phyloP scores from a whole-genome alignment of 2,797 vertebrate species.

The Cossypha caffra region DNA sequence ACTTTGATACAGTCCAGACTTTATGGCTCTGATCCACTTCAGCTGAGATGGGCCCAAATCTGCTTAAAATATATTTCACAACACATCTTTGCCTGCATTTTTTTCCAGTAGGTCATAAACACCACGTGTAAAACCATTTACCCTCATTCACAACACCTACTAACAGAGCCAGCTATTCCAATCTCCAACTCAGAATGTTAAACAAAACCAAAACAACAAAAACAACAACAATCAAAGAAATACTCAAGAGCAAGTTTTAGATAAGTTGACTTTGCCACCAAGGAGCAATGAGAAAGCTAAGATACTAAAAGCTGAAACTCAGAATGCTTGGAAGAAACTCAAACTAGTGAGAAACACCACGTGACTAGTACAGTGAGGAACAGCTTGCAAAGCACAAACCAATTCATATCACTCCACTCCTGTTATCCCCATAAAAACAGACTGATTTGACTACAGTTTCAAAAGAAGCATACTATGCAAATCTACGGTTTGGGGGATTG shows the following conservation, averaged over 20 bases:
- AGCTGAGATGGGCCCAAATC: not conserved
- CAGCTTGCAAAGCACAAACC: not conserved
- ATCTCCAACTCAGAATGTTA: not conserved
- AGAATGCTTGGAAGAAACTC: not conserved
- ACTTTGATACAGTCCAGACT: conserved; percentile 42
- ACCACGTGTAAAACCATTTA: not conserved
- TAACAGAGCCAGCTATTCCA: not conserved
- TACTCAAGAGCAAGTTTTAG: not conserved
- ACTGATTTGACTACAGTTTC: not conserved
- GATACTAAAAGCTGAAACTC: not conserved
- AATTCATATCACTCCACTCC: not conserved
- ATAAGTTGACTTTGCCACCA: not conserved
- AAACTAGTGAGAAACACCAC: not conserved
- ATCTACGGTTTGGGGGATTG: rapidly evolving
- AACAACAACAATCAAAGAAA: not conserved
- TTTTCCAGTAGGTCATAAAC: conserved; percentile 16
- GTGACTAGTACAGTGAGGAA: not conserved
- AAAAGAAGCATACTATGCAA: not conserved
- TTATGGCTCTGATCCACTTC: conserved; percentile 8
- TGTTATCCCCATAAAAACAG: not conserved
- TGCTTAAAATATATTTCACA: conserved; percentile 41
- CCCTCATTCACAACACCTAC: not conserved
- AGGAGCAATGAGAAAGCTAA: not conserved
- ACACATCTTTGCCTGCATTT: conserved; percentile 7
- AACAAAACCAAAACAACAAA: not conserved